Conservation (phyloP, 2,888 invertebrate genomes). For the Pachymerium ferrugineum region DNA sequence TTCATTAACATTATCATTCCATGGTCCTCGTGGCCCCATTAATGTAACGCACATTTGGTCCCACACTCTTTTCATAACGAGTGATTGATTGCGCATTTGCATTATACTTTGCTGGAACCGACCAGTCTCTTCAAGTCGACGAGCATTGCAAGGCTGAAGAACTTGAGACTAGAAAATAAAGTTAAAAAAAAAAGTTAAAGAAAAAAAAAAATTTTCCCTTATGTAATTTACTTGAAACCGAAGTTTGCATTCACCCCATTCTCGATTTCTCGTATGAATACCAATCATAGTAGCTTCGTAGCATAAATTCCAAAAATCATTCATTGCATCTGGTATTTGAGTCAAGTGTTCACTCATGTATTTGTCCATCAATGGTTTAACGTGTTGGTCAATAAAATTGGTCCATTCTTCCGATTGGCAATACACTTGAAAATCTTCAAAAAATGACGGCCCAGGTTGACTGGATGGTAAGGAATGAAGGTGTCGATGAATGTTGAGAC, state of each 20-base stretch:
- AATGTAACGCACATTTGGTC: slow-evolving; percentile 55
- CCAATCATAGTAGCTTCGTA: slow-evolving; percentile 57
- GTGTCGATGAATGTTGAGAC: slow-evolving; percentile 43
- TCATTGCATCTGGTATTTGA: slow-evolving; percentile 53
- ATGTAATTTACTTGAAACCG: slow-evolving; percentile 51
- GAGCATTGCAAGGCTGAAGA: slow-evolving; percentile 52
- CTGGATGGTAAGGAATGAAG: slow-evolving; percentile 54
- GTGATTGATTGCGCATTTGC: slow-evolving; percentile 52
- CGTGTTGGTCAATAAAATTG: slow-evolving; percentile 53
- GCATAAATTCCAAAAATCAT: slow-evolving; percentile 58
- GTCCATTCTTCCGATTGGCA: slow-evolving; percentile 55
- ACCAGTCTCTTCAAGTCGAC: slow-evolving; percentile 53
- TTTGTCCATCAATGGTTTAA: slow-evolving; percentile 54
- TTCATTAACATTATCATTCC: slow-evolving; percentile 40
- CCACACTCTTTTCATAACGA: slow-evolving; percentile 54
- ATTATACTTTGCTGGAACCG: slow-evolving; percentile 52
- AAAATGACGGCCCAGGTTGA: slow-evolving; percentile 56
- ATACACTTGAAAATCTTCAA: slow-evolving; percentile 57
- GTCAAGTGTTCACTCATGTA: slow-evolving; percentile 50
- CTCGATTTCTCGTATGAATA: slow-evolving; percentile 54
- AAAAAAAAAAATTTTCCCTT: not conserved
- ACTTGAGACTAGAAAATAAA: slow-evolving; percentile 51
- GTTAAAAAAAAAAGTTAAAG: not conserved
- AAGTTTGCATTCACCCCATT: slow-evolving; percentile 55
- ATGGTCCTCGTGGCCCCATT: slow-evolving; percentile 54